Conservation (phyloP, 2,113 vertebrate species). For the Hemichromis elongatus region DNA sequence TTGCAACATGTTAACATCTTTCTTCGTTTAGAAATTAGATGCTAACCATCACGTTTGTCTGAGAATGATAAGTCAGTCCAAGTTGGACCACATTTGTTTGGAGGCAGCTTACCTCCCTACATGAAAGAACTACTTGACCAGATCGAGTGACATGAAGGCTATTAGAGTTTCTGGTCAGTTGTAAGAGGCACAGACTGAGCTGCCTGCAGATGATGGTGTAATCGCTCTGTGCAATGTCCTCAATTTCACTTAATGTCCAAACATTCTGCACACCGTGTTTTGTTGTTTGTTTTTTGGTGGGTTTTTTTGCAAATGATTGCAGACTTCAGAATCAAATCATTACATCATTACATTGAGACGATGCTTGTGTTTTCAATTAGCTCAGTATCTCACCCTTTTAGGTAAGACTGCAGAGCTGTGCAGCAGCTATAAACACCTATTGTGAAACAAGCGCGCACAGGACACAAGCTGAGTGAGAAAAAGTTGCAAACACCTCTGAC, state of each 20-base stretch:
- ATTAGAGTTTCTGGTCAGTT: background rate
- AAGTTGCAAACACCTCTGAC: slow-evolving; percentile 40
- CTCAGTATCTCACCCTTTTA: background rate
- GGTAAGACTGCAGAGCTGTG: background rate
- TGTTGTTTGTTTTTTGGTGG: background rate
- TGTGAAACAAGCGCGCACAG: background rate
- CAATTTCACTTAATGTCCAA: background rate
- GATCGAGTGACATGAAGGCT: background rate
- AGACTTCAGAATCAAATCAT: background rate
- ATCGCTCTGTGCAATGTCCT: background rate
- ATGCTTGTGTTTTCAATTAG: background rate
- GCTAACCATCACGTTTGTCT: background rate
- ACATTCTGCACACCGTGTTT: background rate
- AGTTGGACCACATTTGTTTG: background rate
- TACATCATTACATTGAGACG: background rate
- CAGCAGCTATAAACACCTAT: background rate
- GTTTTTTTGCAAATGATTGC: background rate
- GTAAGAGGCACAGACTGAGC: background rate
- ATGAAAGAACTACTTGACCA: background rate
- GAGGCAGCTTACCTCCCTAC: background rate
- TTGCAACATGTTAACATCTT: background rate
- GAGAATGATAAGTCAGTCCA: background rate
- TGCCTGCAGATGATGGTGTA: background rate
- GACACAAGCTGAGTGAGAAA: slow-evolving; percentile 10
- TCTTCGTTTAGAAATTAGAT: background rate